phyloP scores from a whole-genome alignment of 2,888 invertebrate genomes.

The Stenodera caucasica region DNA sequence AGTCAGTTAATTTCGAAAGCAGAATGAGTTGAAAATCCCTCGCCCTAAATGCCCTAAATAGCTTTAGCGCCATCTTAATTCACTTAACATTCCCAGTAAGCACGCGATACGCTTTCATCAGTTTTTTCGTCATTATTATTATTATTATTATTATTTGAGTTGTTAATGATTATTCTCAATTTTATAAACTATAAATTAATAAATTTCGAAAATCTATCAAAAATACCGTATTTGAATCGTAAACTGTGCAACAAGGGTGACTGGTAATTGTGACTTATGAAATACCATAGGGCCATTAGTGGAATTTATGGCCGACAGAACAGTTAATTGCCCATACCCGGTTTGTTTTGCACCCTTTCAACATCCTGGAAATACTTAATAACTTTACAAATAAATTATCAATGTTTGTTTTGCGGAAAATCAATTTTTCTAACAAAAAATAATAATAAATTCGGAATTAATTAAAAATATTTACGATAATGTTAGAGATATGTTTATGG shows the following conservation, averaged over 20 bases:
- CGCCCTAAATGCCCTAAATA: conserved; percentile 48
- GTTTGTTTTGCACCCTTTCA: conserved; percentile 27
- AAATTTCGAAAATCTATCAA: no score
- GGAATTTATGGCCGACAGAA: conserved; percentile 52
- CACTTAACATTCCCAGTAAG: conserved; percentile 39
- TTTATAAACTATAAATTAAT: no score
- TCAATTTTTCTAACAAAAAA: no score
- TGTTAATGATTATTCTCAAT: no score
- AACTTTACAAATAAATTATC: conserved; percentile 28
- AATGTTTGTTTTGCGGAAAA: not conserved
- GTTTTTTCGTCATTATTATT: conserved; percentile 6
- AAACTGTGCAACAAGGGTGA: conserved; percentile 15
- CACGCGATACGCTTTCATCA: conserved; percentile 33
- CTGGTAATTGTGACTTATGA: conserved; percentile 47
- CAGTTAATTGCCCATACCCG: conserved; percentile 44
- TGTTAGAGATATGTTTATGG: not conserved
- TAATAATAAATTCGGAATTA: no score
- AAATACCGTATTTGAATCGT: no score
- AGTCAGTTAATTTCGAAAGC: conserved; percentile 48
- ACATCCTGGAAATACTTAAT: conserved; percentile 27
- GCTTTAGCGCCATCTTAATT: conserved; percentile 47
- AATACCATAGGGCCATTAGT: conserved; percentile 56
- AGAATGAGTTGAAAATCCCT: conserved; percentile 47
- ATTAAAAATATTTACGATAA: not conserved
- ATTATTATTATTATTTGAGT: no score